Conservation (phyloP, 2,113 vertebrate species). For the Anoplopoma fimbria region DNA sequence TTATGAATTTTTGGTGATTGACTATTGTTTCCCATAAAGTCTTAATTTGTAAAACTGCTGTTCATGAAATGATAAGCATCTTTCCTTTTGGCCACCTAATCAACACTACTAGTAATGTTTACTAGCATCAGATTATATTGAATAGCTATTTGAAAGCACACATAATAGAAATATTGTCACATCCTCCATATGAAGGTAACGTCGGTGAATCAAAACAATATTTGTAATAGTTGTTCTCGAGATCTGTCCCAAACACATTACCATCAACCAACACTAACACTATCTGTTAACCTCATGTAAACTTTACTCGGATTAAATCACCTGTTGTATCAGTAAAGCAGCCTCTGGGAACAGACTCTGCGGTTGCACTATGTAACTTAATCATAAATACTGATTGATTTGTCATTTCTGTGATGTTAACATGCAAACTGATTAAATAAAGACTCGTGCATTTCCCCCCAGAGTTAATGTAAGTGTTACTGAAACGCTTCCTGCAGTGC, state of each 20-base stretch:
- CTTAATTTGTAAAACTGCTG: not conserved
- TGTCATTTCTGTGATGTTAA: not conserved
- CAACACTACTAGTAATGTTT: not conserved
- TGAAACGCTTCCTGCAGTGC: not conserved
- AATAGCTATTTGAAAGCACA: not conserved
- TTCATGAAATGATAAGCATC: not conserved
- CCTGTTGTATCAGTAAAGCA: not conserved
- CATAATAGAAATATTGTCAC: not conserved
- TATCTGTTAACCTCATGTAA: not conserved
- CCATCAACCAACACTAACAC: not conserved
- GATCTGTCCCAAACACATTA: not conserved
- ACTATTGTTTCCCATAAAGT: not conserved
- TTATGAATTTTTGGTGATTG: too few relatives aligned
- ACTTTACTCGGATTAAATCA: not conserved
- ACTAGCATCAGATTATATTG: not conserved
- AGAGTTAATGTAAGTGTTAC: not conserved
- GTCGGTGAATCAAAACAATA: too few relatives aligned
- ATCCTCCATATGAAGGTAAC: not conserved
- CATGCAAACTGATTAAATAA: not conserved
- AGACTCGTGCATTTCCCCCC: too few relatives aligned
- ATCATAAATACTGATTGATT: not conserved
- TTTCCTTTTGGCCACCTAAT: not conserved
- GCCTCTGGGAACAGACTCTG: not conserved
- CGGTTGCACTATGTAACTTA: not conserved
- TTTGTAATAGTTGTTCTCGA: not conserved